A percentile compares a stretch with the other conserved stretches of the same genome.
Evolutionary conservation across 92 coral and sea anemone species (phyloP).

Genomic region (Epizoanthus fatuus): DNA sequence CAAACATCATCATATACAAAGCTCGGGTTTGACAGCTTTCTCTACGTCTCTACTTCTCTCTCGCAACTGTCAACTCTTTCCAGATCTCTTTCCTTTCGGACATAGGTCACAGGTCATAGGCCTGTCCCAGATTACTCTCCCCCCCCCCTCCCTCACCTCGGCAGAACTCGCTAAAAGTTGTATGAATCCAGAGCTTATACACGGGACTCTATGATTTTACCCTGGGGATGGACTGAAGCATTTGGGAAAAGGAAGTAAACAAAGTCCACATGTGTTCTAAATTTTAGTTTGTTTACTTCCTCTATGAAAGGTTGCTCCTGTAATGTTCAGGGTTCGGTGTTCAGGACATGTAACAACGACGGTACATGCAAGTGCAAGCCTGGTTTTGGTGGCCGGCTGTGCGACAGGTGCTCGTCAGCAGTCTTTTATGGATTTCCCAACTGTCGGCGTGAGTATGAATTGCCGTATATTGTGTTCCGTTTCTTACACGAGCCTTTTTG

Average conservation of each 20-base stretch:
- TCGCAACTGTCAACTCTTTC: too few relatives aligned
- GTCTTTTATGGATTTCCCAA: slow-evolving; percentile 87
- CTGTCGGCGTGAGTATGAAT: slow-evolving; percentile 80
- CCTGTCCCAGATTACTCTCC: too few relatives aligned
- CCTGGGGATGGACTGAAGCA: background rate
- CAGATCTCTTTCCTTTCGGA: too few relatives aligned
- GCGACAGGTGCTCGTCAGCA: slow-evolving; percentile 86
- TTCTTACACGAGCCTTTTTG: too few relatives aligned
- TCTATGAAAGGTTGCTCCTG: slow-evolving; percentile 82
- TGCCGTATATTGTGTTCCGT: too few relatives aligned
- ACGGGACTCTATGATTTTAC: background rate
- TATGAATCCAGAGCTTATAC: too few relatives aligned
- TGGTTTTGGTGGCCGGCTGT: slow-evolving; percentile 89
- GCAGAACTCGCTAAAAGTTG: too few relatives aligned
- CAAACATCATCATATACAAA: too few relatives aligned
- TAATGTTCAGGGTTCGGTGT: slow-evolving; percentile 74
- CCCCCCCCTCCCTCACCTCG: too few relatives aligned
- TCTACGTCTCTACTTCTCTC: too few relatives aligned
- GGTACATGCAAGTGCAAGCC: slow-evolving; percentile 89
- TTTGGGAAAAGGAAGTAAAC: background rate
- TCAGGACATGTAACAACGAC: slow-evolving; percentile 67
- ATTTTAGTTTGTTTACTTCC: background rate
- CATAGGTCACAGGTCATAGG: too few relatives aligned
- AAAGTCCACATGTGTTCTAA: background rate
- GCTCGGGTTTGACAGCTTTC: too few relatives aligned